Conservation (phyloP, 92 coral and sea anemone species). For the Parazoanthus swiftii region DNA sequence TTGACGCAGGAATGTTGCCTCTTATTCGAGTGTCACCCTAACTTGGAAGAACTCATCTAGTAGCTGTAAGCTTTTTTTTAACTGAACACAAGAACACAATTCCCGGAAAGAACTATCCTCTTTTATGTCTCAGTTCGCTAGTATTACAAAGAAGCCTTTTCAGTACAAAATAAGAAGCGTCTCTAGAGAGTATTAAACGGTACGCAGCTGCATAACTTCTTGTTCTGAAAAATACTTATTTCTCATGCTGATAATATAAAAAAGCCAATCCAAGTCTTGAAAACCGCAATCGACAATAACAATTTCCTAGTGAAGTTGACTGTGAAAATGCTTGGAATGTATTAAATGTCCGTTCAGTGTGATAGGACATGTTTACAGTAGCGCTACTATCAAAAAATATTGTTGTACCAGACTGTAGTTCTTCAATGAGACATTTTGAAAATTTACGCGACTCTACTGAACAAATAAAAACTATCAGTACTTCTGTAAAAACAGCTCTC, state of each 20-base stretch:
- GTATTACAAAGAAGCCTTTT: neutral
- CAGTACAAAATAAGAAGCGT: neutral
- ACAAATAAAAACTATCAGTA: too few species aligned
- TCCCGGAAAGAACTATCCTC: neutral
- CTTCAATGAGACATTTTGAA: neutral
- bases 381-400: neutral
- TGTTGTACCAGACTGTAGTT: neutral
- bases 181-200: neutral
- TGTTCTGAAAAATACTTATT: neutral
- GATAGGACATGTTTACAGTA: neutral
- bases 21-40: neutral
- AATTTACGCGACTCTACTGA: neutral
- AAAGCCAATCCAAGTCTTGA: neutral
- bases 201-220: neutral
- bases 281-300: neutral
- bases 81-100: neutral
- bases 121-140: neutral
- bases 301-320: neutral
- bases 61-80: neutral
- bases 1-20: neutral
- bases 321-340: conserved; percentile 5
- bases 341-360: neutral
- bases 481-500: neutral
- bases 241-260: neutral
- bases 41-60: neutral